Evolutionary conservation across 2,888 invertebrate genomes (phyloP).

Genomic region (Bugula neritina): DNA sequence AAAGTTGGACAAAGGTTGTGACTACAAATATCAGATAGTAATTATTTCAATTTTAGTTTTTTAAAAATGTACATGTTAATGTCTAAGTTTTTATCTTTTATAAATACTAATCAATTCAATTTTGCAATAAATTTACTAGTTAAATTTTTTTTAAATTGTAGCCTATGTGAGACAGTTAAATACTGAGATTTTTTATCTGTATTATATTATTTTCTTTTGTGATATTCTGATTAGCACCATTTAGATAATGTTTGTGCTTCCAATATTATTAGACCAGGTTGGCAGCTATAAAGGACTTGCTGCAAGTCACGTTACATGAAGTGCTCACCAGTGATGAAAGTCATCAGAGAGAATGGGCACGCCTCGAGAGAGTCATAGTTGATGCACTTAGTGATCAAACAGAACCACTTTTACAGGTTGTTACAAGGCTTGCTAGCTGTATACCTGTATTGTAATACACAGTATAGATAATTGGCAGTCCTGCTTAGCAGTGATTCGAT

Average conservation of each 20-base stretch:
- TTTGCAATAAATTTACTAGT: too few relatives aligned
- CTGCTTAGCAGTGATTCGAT: too few relatives aligned
- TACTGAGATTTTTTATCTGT: neutral
- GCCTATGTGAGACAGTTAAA: neutral
- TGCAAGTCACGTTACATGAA: constrained; percentile 44
- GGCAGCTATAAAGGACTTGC: constrained; percentile 45
- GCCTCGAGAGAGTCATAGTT: constrained; percentile 42
- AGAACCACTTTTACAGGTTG: constrained; percentile 36
- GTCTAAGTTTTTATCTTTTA: too few relatives aligned
- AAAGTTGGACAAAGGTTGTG: too few relatives aligned
- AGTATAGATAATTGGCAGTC: too few relatives aligned
- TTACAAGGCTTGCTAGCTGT: neutral
- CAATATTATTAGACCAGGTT: constrained; percentile 38
- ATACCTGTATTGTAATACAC: too few relatives aligned
- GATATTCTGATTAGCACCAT: neutral
- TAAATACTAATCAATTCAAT: too few relatives aligned
- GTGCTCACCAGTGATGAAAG: constrained; percentile 42
- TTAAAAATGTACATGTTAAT: too few relatives aligned
- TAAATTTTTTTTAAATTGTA: too few relatives aligned
- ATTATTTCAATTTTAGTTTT: too few relatives aligned
- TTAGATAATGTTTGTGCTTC: too few relatives aligned
- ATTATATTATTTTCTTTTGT: neutral
- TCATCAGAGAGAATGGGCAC: constrained; percentile 34
- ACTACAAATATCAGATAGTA: too few relatives aligned
- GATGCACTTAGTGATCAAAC: constrained; percentile 48